These are phyloP conservation scores for Rhagophthalmus giganteus DNA, from an alignment of 2,888 invertebrate species.

Conservation along the genomic window DNA sequence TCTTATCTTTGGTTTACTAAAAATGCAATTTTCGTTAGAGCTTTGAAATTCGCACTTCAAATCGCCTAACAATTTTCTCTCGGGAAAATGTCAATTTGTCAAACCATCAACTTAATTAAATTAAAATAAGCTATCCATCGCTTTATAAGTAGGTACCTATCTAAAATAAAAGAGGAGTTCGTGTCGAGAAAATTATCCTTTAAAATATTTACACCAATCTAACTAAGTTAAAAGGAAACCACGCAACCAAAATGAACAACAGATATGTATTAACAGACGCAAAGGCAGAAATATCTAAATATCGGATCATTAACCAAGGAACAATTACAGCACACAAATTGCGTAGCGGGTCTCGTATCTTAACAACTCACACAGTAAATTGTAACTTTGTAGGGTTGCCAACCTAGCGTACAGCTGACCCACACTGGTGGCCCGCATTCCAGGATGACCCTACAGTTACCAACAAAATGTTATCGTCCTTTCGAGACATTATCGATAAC, in stretches of 20 bases:
- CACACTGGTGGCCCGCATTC: conserved; percentile 27
- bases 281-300: conserved; percentile 33
- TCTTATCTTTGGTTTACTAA: too few relatives aligned
- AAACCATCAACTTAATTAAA: too few relatives aligned
- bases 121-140: too few relatives aligned
- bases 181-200: too few relatives aligned
- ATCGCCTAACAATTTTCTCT: too few relatives aligned
- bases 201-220: too few relatives aligned
- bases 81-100: too few relatives aligned
- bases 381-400: conserved; percentile 30
- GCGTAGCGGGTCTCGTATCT: conserved; percentile 36
- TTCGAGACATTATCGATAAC: neutral
- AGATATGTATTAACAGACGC: conserved; percentile 31
- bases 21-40: too few relatives aligned
- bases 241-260: conserved; percentile 31
- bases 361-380: conserved; percentile 36
- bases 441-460: conserved; percentile 23
- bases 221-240: conserved; percentile 27
- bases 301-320: conserved; percentile 37
- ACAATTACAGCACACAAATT: conserved; percentile 37
- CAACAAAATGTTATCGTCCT: neutral
- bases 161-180: too few relatives aligned
- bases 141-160: too few relatives aligned
- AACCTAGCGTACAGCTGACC: conserved; percentile 29
- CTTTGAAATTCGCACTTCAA: too few relatives aligned